Evolutionary conservation across 1,140 invertebrate genomes (phyloP).

Genomic region (Caenorhabditis remanei): DNA sequence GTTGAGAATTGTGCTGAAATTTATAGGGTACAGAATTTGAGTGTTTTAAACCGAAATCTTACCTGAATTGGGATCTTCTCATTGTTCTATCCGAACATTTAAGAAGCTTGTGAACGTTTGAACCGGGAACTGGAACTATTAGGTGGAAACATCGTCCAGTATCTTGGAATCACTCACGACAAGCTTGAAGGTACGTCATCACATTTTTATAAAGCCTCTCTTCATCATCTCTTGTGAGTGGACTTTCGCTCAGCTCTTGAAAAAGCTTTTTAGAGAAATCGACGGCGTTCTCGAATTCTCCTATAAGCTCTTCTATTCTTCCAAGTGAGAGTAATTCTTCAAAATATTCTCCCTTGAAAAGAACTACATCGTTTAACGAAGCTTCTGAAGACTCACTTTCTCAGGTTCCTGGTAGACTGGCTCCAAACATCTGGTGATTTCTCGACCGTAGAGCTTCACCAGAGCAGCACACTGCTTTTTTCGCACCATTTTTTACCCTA

Average conservation of each 20-base stretch:
- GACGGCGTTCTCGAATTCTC: not conserved
- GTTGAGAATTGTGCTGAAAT: not conserved
- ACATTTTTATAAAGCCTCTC: constrained; percentile 28
- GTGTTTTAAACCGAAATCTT: not conserved
- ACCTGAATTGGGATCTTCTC: not conserved
- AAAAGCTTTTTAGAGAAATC: not conserved
- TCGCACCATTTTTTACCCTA: not conserved
- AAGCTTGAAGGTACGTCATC: not conserved
- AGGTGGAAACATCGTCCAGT: not conserved
- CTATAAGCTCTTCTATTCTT: constrained; percentile 11
- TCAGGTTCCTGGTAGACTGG: not conserved
- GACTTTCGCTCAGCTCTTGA: not conserved
- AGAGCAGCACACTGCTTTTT: constrained; percentile 12
- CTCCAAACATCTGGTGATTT: constrained; percentile 1
- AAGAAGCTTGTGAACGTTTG: not conserved
- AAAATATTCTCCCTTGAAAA: not conserved
- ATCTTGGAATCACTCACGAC: not conserved
- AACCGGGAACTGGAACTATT: not conserved
- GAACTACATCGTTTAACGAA: not conserved
- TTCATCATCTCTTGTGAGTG: not conserved
- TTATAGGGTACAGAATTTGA: not conserved
- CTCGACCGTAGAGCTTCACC: not conserved
- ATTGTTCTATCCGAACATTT: not conserved
- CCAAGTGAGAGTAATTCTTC: not conserved
- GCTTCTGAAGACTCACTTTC: not conserved